Evolutionary conservation across 2,113 vertebrate species (phyloP).

Genomic region (Eretmodus cyanostictus): DNA sequence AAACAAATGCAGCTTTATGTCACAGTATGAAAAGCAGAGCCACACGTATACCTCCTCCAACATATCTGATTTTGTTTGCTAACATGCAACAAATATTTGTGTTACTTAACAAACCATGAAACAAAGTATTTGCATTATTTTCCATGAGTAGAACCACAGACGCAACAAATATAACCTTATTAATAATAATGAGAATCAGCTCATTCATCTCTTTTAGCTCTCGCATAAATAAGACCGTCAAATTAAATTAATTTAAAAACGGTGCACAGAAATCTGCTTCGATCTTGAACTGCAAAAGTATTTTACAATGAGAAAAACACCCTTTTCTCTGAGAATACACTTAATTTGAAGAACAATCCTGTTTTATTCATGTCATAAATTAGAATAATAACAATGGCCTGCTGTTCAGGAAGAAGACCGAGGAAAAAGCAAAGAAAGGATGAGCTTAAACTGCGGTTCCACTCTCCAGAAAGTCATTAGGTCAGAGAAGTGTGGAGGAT

Average conservation of each 20-base stretch:
- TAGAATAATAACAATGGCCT: slow-evolving; percentile 34
- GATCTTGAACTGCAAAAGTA: neutral
- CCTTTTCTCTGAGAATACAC: neutral
- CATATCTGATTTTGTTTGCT: neutral
- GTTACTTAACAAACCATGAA: neutral
- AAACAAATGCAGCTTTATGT: neutral
- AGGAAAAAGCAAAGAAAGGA: slow-evolving; percentile 47
- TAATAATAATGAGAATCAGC: neutral
- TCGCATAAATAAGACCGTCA: neutral
- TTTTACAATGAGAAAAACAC: neutral
- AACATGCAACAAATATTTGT: neutral
- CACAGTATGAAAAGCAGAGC: neutral
- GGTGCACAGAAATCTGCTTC: neutral
- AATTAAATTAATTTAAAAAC: neutral
- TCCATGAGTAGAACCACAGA: neutral
- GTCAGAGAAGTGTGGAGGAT: slow-evolving; percentile 69
- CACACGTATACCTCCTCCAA: neutral
- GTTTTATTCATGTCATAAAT: neutral
- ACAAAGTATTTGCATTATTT: neutral
- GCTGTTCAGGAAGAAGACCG: slow-evolving; percentile 13
- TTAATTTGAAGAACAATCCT: neutral
- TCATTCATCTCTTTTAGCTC: neutral
- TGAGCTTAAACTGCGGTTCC: slow-evolving; percentile 47
- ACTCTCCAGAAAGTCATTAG: slow-evolving; percentile 71
- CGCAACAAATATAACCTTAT: neutral